These are phyloP conservation scores for Menidia menidia DNA, from an alignment of 2,797 vertebrate species.

Conservation along the genomic window DNA sequence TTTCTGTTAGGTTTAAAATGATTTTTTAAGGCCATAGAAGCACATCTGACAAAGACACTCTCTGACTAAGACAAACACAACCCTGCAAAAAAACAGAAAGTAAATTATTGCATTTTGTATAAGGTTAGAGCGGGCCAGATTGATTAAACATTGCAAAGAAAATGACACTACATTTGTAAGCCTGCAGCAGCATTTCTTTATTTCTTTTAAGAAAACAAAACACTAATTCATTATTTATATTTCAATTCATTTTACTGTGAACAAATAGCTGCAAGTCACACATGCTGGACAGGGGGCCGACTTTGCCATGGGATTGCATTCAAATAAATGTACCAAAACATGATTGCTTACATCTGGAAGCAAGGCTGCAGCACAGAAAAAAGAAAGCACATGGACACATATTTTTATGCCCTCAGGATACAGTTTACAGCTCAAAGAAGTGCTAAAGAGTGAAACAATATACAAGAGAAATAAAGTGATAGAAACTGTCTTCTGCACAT, in stretches of 20 bases:
- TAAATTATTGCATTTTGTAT: background rate
- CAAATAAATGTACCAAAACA: background rate
- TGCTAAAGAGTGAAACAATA: background rate
- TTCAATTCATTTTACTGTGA: background rate
- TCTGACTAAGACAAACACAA: background rate
- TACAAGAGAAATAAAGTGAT: background rate
- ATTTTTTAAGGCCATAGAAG: background rate
- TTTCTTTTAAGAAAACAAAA: background rate
- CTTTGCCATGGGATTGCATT: background rate
- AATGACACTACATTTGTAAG: background rate
- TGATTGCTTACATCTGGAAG: background rate
- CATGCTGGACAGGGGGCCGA: background rate
- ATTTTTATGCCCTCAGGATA: no score
- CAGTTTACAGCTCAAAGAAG: background rate
- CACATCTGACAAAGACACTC: background rate
- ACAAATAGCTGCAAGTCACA: background rate
- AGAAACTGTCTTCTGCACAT: background rate
- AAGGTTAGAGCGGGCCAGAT: no score
- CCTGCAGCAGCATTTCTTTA: background rate
- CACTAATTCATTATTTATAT: background rate
- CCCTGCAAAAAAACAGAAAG: background rate
- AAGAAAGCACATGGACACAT: no score
- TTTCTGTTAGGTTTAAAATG: background rate
- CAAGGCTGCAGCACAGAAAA: background rate
- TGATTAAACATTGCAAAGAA: no score